These are phyloP conservation scores for Gymnobelideus leadbeateri DNA, from an alignment of 2,113 vertebrate species.

Conservation along the genomic window DNA sequence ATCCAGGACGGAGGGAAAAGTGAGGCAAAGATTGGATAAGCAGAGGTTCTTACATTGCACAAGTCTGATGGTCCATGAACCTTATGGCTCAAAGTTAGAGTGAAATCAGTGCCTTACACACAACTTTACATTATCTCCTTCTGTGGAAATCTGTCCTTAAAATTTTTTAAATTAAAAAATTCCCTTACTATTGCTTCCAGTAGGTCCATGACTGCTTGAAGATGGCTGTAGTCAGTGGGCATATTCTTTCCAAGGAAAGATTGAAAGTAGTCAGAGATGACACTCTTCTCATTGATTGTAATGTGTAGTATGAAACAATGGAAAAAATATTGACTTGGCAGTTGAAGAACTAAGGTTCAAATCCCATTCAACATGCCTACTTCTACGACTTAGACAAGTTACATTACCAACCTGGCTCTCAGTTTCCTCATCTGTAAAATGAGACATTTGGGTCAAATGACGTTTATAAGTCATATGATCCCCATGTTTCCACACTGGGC, in stretches of 20 bases:
- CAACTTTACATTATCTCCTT: too few species aligned
- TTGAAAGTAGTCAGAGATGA: too few species aligned
- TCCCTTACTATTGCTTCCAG: too few species aligned
- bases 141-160: too few species aligned
- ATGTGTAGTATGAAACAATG: too few species aligned
- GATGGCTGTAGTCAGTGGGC: too few species aligned
- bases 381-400: not conserved
- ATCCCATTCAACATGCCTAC: not conserved
- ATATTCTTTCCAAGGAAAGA: too few species aligned
- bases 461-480: not conserved
- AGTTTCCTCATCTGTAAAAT: not conserved
- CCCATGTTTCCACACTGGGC: not conserved
- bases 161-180: too few species aligned
- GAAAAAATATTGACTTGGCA: not conserved
- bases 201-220: too few species aligned
- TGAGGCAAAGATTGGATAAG: not conserved
- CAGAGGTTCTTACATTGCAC: not conserved
- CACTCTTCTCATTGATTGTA: too few species aligned
- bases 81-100: not conserved
- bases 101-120: too few species aligned
- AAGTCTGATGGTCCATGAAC: slow-evolving; percentile 9
- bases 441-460: not conserved
- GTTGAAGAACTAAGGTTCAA: not conserved
- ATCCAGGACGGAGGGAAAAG: not conserved
- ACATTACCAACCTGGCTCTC: not conserved